A percentile compares a stretch with the other conserved stretches of the same genome.
Conservation (phyloP, 1,140 invertebrate species). For the Leptinotarsa texana region DNA sequence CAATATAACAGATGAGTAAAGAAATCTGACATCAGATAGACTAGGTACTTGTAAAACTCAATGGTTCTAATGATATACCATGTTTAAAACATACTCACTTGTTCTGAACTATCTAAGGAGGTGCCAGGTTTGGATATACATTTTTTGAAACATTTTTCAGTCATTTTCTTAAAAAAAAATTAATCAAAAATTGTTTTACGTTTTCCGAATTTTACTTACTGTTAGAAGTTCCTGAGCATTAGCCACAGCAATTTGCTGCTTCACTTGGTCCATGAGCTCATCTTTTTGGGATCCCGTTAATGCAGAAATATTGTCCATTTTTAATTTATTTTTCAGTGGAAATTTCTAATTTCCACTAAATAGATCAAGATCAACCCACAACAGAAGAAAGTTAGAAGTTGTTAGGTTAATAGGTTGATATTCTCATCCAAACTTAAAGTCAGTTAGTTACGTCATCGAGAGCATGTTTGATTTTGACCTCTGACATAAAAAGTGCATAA, state of each 20-base stretch:
- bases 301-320: constrained; percentile 36
- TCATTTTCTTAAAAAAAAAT: constrained; percentile 82
- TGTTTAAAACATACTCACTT: constrained; percentile 61
- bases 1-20: no score
- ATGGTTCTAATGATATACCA: background rate
- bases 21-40: no score
- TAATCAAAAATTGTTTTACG: background rate
- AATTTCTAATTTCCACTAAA: background rate
- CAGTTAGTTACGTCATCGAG: no score
- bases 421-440: no score
- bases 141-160: constrained; percentile 96
- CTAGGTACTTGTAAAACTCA: no score
- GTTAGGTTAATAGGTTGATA: no score
- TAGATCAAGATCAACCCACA: no score
- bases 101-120: constrained; percentile 87
- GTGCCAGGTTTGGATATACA: constrained; percentile 91
- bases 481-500: no score
- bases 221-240: constrained; percentile 92
- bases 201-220: constrained; percentile 59
- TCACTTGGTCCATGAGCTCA: constrained; percentile 93
- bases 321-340: constrained; percentile 5
- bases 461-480: no score
- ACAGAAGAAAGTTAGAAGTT: no score
- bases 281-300: constrained; percentile 76
- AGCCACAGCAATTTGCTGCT: constrained; percentile 93